phyloP scores from a whole-genome alignment of 2,797 vertebrate genomes.

The Galaxias olidus region DNA sequence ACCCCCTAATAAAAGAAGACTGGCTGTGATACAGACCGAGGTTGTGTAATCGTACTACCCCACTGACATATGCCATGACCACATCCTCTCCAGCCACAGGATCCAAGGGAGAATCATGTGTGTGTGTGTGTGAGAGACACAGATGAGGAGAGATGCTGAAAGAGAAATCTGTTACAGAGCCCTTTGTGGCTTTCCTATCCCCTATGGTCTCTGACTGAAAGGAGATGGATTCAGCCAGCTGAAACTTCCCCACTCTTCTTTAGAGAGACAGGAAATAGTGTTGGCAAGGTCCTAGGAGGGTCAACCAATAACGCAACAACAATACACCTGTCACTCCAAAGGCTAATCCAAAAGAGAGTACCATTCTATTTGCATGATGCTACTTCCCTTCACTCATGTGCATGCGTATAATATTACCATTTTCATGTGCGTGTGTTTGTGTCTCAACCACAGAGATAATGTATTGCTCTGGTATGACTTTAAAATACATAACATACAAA shows the following conservation, averaged over 20 bases:
- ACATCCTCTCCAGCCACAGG: conserved; percentile 61
- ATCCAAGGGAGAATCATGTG: conserved; percentile 4
- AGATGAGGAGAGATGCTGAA: conserved; percentile 1
- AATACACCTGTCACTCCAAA: conserved; percentile 42
- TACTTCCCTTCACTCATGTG: conserved; percentile 29
- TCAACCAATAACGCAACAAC: conserved; percentile 48
- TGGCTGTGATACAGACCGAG: conserved; percentile 63
- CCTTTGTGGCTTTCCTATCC: conserved; percentile 55
- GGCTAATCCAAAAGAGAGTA: conserved; percentile 26
- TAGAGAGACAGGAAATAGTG: conserved; percentile 54
- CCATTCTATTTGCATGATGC: conserved; percentile 28
- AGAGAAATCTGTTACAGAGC: conserved; percentile 40
- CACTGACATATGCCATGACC: conserved; percentile 53
- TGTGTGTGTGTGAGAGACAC: conserved; percentile 31
- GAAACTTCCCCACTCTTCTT: conserved; percentile 38
- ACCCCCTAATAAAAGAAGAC: conserved; percentile 44
- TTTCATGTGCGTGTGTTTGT: conserved; percentile 6
- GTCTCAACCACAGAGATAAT: not conserved
- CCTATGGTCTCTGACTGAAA: conserved; percentile 17
- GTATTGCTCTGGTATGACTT: not conserved
- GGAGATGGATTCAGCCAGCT: conserved; percentile 52
- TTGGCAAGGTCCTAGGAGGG: conserved; percentile 44
- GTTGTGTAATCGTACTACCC: conserved; percentile 62
- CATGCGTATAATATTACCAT: too few relatives aligned
- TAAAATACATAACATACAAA: too few relatives aligned